phyloP scores from a whole-genome alignment of 2,113 vertebrate species.

The Neodontobutis hainanensis region DNA sequence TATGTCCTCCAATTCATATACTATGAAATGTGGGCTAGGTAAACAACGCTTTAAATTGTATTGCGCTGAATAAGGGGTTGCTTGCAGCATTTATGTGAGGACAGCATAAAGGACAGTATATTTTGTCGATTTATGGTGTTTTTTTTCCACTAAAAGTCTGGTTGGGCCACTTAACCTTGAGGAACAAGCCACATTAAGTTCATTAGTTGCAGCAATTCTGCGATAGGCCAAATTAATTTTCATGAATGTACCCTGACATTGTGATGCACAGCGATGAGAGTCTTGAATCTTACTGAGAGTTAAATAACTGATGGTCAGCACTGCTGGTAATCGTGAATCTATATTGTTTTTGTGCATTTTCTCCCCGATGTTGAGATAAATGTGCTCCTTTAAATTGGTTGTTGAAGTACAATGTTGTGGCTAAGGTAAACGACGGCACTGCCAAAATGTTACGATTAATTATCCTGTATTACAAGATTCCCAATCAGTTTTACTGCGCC shows the following conservation, averaged over 20 bases:
- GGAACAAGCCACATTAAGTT: background rate
- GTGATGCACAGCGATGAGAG: background rate
- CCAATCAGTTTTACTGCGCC: background rate
- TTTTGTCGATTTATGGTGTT: conserved; percentile 3
- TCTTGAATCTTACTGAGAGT: background rate
- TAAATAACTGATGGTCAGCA: background rate
- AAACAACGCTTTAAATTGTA: background rate
- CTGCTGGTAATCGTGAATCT: background rate
- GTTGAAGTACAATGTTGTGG: background rate
- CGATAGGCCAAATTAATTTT: conserved; percentile 1
- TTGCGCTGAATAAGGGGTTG: too few relatives aligned
- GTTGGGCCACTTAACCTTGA: conserved; percentile 3
- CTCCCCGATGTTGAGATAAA: background rate
- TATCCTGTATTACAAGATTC: background rate
- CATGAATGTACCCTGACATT: background rate
- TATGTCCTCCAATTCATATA: conserved; percentile 7
- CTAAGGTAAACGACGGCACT: background rate
- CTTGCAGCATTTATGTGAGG: too few relatives aligned
- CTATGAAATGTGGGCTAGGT: background rate
- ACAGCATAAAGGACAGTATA: background rate
- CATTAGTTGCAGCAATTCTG: background rate
- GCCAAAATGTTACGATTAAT: conserved; percentile 1
- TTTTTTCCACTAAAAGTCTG: background rate
- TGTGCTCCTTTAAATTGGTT: background rate
- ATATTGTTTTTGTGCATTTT: background rate